These are phyloP conservation scores for Aphelenchoides fujianensis DNA, from an alignment of 1,140 invertebrate species.

Conservation along the genomic window DNA sequence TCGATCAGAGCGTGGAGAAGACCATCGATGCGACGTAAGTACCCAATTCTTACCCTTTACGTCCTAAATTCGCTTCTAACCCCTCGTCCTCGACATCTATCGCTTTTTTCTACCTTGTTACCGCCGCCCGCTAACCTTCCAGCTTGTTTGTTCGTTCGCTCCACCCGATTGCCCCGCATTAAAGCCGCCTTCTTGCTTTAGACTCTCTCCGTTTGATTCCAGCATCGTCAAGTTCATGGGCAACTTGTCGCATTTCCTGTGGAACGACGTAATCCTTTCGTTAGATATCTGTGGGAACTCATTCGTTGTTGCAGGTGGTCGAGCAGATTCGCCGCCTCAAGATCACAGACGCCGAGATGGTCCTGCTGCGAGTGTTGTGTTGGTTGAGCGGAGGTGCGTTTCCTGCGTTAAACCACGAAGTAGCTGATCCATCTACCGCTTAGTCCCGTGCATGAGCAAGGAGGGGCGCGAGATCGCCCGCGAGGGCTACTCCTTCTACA, in stretches of 20 bases:
- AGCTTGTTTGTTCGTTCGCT: no score
- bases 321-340: constrained; percentile 4
- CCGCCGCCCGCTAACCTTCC: no score
- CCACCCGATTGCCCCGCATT: no score
- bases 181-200: neutral
- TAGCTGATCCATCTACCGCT: neutral
- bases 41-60: neutral
- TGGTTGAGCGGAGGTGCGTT: constrained; percentile 3
- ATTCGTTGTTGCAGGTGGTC: no score
- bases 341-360: neutral
- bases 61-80: neutral
- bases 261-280: no score
- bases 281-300: no score
- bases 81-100: neutral
- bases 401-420: neutral
- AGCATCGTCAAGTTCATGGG: constrained; percentile 5
- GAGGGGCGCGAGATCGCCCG: neutral
- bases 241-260: constrained; percentile 7
- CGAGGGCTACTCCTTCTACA: neutral
- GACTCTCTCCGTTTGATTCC: neutral
- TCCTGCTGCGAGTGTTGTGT: neutral
- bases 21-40: neutral
- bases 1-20: neutral
- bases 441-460: neutral
- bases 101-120: no score